Conservation (phyloP, 1,140 invertebrate genomes). For the Drosophila nigromelanica region DNA sequence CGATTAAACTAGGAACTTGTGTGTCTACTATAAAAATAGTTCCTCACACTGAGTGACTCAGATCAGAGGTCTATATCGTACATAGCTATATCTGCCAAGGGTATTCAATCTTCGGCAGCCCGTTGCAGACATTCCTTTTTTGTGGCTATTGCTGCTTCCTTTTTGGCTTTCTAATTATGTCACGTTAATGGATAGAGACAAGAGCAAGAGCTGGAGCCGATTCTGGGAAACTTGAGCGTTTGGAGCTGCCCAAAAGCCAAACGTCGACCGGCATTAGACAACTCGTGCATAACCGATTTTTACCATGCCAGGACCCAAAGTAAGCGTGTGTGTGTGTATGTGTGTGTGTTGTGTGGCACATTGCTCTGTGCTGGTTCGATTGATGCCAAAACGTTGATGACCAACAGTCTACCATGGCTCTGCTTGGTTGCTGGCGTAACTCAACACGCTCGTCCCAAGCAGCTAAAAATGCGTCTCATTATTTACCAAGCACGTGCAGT, state of each 20-base stretch:
- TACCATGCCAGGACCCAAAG: constrained; percentile 15
- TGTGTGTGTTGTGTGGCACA: background rate
- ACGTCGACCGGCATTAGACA: constrained; percentile 60
- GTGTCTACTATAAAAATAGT: no score
- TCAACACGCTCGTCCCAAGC: constrained; percentile 16
- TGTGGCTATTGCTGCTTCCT: constrained; percentile 24
- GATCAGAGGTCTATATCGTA: no score
- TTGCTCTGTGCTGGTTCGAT: constrained; percentile 2
- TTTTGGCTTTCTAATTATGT: constrained; percentile 74
- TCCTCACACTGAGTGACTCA: no score
- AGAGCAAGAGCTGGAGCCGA: constrained; percentile 12
- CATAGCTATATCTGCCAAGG: background rate
- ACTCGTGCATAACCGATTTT: constrained; percentile 67
- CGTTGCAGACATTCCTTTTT: background rate
- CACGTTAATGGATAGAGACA: constrained; percentile 58
- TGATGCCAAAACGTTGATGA: constrained; percentile 13
- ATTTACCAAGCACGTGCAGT: constrained; percentile 34
- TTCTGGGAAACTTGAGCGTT: constrained; percentile 4
- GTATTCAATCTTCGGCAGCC: background rate
- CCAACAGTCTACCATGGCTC: background rate
- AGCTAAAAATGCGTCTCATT: constrained; percentile 50
- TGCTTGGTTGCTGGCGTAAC: constrained; percentile 10
- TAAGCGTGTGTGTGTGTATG: background rate
- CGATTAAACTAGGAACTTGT: no score
- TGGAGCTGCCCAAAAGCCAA: constrained; percentile 6